A percentile compares a stretch with the other conserved stretches of the same genome.
Conservation (phyloP, 2,888 invertebrate genomes). For the Amblyjoppa proteus region DNA sequence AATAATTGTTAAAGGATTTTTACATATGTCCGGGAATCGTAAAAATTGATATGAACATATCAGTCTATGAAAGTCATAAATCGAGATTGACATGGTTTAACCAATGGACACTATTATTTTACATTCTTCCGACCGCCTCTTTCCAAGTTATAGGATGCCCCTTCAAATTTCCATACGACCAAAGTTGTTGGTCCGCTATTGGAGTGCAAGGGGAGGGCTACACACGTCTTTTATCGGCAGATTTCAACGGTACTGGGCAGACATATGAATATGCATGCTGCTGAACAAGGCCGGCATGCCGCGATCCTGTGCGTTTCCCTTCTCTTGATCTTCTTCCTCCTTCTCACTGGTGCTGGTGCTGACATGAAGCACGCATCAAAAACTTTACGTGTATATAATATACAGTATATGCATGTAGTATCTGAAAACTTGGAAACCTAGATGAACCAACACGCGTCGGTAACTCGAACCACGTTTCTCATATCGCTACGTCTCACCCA, state of each 20-base stretch:
- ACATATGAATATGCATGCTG: neutral
- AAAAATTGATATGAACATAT: too few relatives aligned
- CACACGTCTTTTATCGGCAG: neutral
- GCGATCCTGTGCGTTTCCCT: neutral
- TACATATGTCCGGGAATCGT: too few relatives aligned
- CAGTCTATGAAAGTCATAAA: too few relatives aligned
- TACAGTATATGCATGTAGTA: neutral
- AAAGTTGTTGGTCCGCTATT: neutral
- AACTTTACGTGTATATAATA: constrained; percentile 12
- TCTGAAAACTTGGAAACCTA: neutral
- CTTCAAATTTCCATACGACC: neutral
- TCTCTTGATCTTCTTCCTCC: neutral
- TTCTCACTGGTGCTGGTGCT: constrained; percentile 1
- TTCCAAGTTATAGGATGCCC: too few relatives aligned
- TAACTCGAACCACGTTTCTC: neutral
- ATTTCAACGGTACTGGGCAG: neutral
- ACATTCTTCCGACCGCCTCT: too few relatives aligned
- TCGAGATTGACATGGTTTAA: too few relatives aligned
- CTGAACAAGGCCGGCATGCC: too few relatives aligned
- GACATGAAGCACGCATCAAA: constrained; percentile 33
- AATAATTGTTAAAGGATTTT: too few relatives aligned
- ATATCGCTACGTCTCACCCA: constrained; percentile 21
- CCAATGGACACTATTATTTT: too few relatives aligned
- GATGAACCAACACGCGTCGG: constrained; percentile 12
- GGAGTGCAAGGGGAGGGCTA: neutral